Base-by-base conservation (phyloP, 2,888 invertebrate species). In the Hecatera dysodea region DNA sequence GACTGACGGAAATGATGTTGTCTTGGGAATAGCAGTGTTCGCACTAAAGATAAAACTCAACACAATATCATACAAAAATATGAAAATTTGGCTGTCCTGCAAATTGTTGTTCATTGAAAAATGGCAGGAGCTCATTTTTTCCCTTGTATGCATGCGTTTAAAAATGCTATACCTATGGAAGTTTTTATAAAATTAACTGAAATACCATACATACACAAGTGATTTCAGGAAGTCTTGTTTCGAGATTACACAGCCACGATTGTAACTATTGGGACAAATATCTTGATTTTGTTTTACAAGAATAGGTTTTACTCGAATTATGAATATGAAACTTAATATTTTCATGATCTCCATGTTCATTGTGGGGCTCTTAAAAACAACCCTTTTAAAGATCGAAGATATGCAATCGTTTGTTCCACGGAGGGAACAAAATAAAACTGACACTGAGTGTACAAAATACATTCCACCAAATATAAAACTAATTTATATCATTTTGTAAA, bases 391-490 rank as follows among this genome's bases (percentile, higher is more conserved):
- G 27, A 22, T 24, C 39, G 19, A 56, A 61, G 15, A 15, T 7
- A n/a, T 44, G 27, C 5, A 60, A 53, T 64, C 7, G 15, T 11
- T 55, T 57, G 39, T 74, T 66, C 27, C 44, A 1, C 17, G 27
- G 15, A 24, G 0, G 62, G 63, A 72, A 65, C 39, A 24, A 62
- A 66, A 52, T 68, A 61, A 75, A 67, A 62, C 42, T 83, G 82
- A 84, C 84, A 87, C 84, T 77, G 82, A 86, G 87, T 85, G 88
- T 90, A 85, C 75, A 84, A 84, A 74, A 87, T 77, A 85, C 85
- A 91, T 90, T 90, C 90, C 91, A 92, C 90, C 91, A 92, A 91
- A 92, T 89, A 89, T 83, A 81, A 79, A 81, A 87, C 77, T 79
- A 85, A 88, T 87, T 87, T 86, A 85, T 86, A 81, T 85, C 72